Evolutionary conservation across 2,888 invertebrate genomes (phyloP).

Genomic region (Tinea semifulvella): DNA sequence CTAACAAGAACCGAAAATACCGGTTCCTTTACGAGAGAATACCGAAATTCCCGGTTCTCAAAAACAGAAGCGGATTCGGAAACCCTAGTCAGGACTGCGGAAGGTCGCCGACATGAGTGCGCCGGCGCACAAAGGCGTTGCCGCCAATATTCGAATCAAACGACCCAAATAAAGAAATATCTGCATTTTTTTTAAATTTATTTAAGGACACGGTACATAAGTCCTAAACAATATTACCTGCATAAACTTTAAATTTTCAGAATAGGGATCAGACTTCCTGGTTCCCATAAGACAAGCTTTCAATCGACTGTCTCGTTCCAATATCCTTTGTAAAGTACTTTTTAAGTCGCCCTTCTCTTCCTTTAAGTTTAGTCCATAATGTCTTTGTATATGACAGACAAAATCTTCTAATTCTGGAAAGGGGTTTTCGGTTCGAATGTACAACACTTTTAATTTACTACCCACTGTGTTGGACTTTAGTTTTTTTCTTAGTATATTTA

Average conservation of each 20-base stretch:
- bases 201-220: no score
- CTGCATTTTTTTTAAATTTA: no score
- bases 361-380: constrained; percentile 78
- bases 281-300: constrained; percentile 94
- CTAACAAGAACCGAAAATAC: no score
- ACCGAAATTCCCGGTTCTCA: no score
- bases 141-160: no score
- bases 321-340: constrained; percentile 70
- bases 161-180: no score
- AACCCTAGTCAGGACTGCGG: no score
- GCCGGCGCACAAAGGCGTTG: no score
- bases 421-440: constrained; percentile 81
- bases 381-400: constrained; percentile 72
- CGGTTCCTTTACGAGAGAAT: no score
- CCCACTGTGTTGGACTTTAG: constrained; percentile 35
- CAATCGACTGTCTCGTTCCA: constrained; percentile 65
- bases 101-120: no score
- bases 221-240: no score
- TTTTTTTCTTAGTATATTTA: constrained; percentile 36
- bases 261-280: constrained; percentile 86
- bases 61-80: no score
- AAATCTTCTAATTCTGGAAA: constrained; percentile 90
- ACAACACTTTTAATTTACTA: constrained; percentile 74
- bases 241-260: constrained; percentile 71
- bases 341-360: constrained; percentile 77